Evolutionary conservation across 2,797 vertebrate genomes (phyloP), one percentile per base, ranked within the genome.

Genomic region (Peromyscus eremicus): DNA sequence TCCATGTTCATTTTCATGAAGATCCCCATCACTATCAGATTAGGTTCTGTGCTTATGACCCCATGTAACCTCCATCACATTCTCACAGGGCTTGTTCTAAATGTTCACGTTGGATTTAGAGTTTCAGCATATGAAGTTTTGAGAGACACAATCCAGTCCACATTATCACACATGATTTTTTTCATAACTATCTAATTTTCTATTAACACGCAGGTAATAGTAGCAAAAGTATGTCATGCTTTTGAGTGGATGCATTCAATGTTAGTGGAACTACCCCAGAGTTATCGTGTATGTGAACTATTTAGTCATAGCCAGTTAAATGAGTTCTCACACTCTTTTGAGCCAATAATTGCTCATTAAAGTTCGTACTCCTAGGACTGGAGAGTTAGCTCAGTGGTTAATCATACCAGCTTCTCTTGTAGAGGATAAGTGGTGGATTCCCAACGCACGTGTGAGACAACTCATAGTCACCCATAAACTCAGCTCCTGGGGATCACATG

Each of bases 341-440:
- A 93, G 70, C 1, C 5, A 89, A 34, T 71, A 92, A 75, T 94
- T 87, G 27, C 34, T 66, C 12, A 92, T 96, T 27, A 90, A 94
- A 87, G 25, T 70, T 32, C 86, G 10, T 81, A 68, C 5, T 73
- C 6, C 81, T 19, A 1, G 85, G 68, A 55, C 19, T 86, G 12
- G 7, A 70, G 32, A 86, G n/a, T 70, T 70, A 27, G 2, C 21
- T 86, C 40, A 84, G 29, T 23, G 60, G 29, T 66, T 84, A 66
- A 68, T 23, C 6, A 6, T 7, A 49, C 13, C 12, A 77, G 14
- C 14, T 46, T 3, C 0, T 82, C n/a, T 85, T 68, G 29, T 43
- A 68, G 83, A 66, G 13, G 32, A 8, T 52, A 52, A 49, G 43
- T 34, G 16, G 34, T 68, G 34, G 43, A 68, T n/a, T 85, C 64